These are phyloP conservation scores for Uloborus diversus DNA, from an alignment of 1,140 invertebrate species.

Conservation along the genomic window DNA sequence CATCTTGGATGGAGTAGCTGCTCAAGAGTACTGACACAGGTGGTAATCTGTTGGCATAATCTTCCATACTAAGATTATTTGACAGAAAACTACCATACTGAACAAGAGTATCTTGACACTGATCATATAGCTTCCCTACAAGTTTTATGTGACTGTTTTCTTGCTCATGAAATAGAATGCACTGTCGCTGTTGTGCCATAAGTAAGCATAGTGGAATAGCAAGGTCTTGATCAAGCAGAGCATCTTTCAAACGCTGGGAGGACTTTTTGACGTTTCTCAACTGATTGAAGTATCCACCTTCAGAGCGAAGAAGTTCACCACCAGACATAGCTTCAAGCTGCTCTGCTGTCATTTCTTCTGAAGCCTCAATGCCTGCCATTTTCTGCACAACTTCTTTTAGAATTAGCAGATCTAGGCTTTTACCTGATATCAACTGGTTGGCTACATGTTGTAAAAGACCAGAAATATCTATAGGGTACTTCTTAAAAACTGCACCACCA, in stretches of 20 bases:
- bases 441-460: conserved; percentile 96
- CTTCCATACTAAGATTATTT: conserved; percentile 90
- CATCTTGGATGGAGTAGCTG: conserved; percentile 93
- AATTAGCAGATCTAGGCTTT: conserved; percentile 94
- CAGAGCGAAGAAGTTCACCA: conserved; percentile 91
- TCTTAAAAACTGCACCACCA: conserved; percentile 94
- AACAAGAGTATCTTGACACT: conserved; percentile 96
- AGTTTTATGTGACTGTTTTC: conserved; percentile 90
- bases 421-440: conserved; percentile 95
- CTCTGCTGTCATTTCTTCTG: conserved; percentile 95
- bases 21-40: conserved; percentile 86
- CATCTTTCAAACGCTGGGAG: conserved; percentile 94
- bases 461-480: conserved; percentile 95
- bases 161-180: conserved; percentile 87
- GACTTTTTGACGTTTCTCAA: conserved; percentile 97
- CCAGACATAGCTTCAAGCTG: conserved; percentile 96
- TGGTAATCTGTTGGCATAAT: conserved; percentile 90
- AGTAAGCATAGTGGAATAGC: conserved; percentile 92
- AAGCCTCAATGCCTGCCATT: conserved; percentile 98
- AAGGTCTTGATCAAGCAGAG: conserved; percentile 88
- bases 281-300: conserved; percentile 97
- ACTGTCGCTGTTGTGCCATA: conserved; percentile 96
- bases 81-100: conserved; percentile 97
- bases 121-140: conserved; percentile 71
- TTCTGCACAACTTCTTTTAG: conserved; percentile 98